Conservation (phyloP, 2,113 vertebrate genomes). For the Mobula hypostoma region DNA sequence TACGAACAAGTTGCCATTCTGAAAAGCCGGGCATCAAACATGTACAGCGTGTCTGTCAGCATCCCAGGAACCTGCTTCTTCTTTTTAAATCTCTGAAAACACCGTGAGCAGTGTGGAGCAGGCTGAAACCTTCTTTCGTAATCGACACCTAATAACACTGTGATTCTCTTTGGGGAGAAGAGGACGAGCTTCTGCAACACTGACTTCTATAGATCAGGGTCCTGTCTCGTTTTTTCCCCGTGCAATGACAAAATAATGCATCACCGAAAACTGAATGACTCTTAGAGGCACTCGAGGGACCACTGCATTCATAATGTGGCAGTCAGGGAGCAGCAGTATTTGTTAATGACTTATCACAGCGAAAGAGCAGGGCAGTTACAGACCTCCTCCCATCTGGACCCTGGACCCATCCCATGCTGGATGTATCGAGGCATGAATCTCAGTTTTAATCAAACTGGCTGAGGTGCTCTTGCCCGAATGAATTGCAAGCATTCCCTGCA, state of each 20-base stretch:
- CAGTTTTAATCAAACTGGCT: background rate
- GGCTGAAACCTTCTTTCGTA: background rate
- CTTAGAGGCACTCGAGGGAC: conserved; percentile 25
- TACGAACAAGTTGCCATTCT: conserved; percentile 8
- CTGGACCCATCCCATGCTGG: conserved; percentile 27
- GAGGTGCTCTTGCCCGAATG: conserved; percentile 19
- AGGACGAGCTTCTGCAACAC: background rate
- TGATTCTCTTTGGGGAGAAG: background rate
- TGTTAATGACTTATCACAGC: conserved; percentile 25
- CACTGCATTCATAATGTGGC: conserved; percentile 9
- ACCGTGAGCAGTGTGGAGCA: background rate
- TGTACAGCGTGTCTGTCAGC: background rate
- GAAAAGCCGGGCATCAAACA: background rate
- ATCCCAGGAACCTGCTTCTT: background rate
- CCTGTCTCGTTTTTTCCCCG: background rate
- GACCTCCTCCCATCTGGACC: conserved; percentile 35
- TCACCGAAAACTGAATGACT: background rate
- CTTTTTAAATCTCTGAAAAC: background rate
- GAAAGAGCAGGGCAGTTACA: background rate
- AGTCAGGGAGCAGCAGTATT: background rate
- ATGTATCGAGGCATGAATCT: background rate
- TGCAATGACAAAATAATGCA: background rate
- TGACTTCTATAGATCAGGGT: background rate
- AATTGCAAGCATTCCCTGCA: background rate
- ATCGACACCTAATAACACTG: background rate